Base-by-base conservation (phyloP, 1,140 invertebrate genomes). In the Drosophila hydei region DNA sequence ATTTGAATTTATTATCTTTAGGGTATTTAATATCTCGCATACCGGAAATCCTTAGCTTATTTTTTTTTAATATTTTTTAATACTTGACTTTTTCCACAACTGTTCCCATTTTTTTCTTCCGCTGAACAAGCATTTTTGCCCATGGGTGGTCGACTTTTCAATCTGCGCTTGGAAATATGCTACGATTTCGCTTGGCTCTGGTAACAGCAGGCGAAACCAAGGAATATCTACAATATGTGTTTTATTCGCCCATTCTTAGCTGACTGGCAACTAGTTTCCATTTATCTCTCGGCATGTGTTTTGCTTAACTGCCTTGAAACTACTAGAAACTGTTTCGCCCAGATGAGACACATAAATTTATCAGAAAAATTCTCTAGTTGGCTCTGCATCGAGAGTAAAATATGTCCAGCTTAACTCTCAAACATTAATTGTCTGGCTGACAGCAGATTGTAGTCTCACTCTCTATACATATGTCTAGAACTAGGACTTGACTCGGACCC, bases 381-480 rank as follows among this genome's bases (percentile, higher is more conserved):
- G 56, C 45, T 45, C 64, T 61, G 19, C 54, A 68, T 81, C 50
- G 67, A 71, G 55, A 75, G 45, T 55, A 55, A 78, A 75, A 83
- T 78, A 78, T 83, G 77, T 74, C 45, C 38, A 59, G 43, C 65
- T 52, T 45, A 59, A 64, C 55, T 50, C 40, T n/a, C 21, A 18
- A 54, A 63, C 79, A 81, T 81, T 81, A 81, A 81, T 81, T 83
- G 79, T 81, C 75, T 47, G 33, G 27, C 47, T 67, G 79, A 71
- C 75, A 78, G 64, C 38, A 72, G 19, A 54, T 25, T 18, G 50
- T 51, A 51, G 48, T 27, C 48, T 33, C 27, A 27, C 3, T 40
- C 5, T 42, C 5, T 16, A 16, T 16, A 56, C 38, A 27, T 56
- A 56, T 56, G 54, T 56, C 54, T 19, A 43, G 54, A 14, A 23